phyloP scores from a whole-genome alignment of 92 coral and sea anemone species.

The Heteractis magnifica region DNA sequence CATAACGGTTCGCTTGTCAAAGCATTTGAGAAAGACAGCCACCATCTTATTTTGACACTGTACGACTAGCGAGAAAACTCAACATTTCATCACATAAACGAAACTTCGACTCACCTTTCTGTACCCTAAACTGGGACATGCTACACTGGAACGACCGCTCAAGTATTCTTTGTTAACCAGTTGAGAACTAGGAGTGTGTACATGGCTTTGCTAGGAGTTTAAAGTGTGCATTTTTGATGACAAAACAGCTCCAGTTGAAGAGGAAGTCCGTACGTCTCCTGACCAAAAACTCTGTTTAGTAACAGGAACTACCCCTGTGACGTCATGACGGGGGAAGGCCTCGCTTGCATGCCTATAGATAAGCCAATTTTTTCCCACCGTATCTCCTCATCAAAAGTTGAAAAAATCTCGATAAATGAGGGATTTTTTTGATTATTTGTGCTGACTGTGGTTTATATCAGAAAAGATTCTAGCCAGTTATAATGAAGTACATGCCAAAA shows the following conservation, averaged over 20 bases:
- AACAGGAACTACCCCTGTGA: slow-evolving; percentile 41
- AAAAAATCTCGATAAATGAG: not conserved
- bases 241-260: slow-evolving; percentile 5
- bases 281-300: slow-evolving; percentile 11
- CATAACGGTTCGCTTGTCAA: not conserved
- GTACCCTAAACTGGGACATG: slow-evolving; percentile 91
- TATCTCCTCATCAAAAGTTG: not conserved
- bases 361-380: not conserved
- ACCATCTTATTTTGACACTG: slow-evolving; percentile 7
- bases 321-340: slow-evolving; percentile 27
- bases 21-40: not conserved
- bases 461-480: not conserved
- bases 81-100: not conserved
- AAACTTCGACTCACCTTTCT: slow-evolving; percentile 71
- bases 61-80: not conserved
- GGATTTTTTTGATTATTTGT: not conserved
- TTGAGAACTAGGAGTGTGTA: slow-evolving; percentile 28
- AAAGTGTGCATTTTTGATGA: slow-evolving; percentile 49
- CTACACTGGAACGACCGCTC: slow-evolving; percentile 22
- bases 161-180: slow-evolving; percentile 13
- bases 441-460: not conserved
- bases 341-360: slow-evolving; percentile 21
- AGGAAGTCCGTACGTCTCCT: slow-evolving; percentile 12
- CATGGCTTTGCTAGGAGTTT: slow-evolving; percentile 38
- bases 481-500: not conserved